These are phyloP conservation scores for Hyla sarda DNA, from an alignment of 2,113 vertebrate genomes.

Conservation along the genomic window DNA sequence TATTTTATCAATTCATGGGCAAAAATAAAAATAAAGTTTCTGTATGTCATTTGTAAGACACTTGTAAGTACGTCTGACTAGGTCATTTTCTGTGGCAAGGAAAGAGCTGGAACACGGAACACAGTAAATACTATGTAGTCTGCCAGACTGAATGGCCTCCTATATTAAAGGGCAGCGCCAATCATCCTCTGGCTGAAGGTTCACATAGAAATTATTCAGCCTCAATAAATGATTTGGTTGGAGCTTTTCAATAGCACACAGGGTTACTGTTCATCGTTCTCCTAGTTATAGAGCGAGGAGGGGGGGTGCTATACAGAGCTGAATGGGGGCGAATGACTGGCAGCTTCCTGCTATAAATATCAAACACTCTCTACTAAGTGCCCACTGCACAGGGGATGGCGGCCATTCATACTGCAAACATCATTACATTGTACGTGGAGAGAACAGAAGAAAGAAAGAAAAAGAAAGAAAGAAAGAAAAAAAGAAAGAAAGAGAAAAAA, in stretches of 20 bases:
- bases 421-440: no score
- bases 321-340: slow-evolving; percentile 79
- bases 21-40: neutral
- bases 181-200: slow-evolving; percentile 66
- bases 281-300: slow-evolving; percentile 60
- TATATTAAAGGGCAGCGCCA: slow-evolving; percentile 59
- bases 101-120: neutral
- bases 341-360: slow-evolving; percentile 79
- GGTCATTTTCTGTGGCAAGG: no score
- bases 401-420: neutral
- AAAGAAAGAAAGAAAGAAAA: neutral
- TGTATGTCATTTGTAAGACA: neutral
- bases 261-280: slow-evolving; percentile 71
- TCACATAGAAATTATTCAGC: slow-evolving; percentile 69
- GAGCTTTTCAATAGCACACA: slow-evolving; percentile 70
- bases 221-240: slow-evolving; percentile 78
- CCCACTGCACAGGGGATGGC: neutral
- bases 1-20: neutral
- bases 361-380: slow-evolving; percentile 66
- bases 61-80: slow-evolving; percentile 14
- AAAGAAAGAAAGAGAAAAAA: neutral
- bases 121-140: slow-evolving; percentile 13
- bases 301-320: slow-evolving; percentile 67
- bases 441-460: neutral
- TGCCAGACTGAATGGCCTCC: slow-evolving; percentile 21